These are phyloP conservation scores for Apamea epomidion DNA, from an alignment of 2,888 invertebrate species.

Conservation along the genomic window DNA sequence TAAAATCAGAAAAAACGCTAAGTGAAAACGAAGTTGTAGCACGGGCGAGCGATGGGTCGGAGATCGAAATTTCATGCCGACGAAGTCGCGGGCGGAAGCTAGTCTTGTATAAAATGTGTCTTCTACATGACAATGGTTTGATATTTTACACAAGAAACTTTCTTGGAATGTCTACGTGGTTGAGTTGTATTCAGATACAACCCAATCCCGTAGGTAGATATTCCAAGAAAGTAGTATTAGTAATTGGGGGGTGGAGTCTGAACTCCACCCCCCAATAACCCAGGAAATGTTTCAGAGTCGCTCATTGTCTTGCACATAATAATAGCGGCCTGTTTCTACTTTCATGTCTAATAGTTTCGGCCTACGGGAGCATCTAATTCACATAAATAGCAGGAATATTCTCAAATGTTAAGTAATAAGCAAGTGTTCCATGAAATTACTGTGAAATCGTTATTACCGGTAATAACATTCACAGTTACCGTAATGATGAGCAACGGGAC, in stretches of 20 bases:
- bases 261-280: neutral
- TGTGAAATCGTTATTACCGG: slow-evolving; percentile 50
- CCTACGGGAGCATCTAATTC: slow-evolving; percentile 1
- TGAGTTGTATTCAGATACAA: too few relatives aligned
- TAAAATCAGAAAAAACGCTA: too few relatives aligned
- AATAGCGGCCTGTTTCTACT: too few relatives aligned
- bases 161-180: neutral
- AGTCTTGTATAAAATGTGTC: too few relatives aligned
- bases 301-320: neutral
- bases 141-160: neutral
- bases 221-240: too few relatives aligned
- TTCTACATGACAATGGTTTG: too few relatives aligned
- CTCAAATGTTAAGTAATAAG: slow-evolving; percentile 16
- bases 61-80: too few relatives aligned
- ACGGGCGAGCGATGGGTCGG: too few relatives aligned
- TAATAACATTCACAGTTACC: slow-evolving; percentile 51
- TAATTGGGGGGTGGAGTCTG: too few relatives aligned
- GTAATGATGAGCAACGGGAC: slow-evolving; percentile 29
- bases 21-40: too few relatives aligned
- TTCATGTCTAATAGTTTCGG: neutral
- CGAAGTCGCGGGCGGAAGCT: too few relatives aligned
- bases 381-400: neutral
- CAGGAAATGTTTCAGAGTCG: neutral
- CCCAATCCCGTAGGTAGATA: too few relatives aligned
- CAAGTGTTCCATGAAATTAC: slow-evolving; percentile 41